Evolutionary conservation across 2,113 vertebrate species (phyloP), one percentile per base, ranked within the genome.

Genomic region (Abramis brama): DNA sequence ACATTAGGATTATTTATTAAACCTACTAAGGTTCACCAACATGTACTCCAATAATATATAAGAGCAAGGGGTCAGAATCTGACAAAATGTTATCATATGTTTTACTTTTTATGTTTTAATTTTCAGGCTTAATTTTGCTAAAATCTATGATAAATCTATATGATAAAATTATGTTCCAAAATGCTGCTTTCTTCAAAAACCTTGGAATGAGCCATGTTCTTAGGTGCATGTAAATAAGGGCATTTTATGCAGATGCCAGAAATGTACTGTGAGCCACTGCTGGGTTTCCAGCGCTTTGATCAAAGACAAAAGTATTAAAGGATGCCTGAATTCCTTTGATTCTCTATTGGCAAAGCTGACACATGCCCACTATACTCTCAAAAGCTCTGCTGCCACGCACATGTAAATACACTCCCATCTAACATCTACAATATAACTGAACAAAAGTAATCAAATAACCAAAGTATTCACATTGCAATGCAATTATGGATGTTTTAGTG

Each of bases 291-390:
- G 33, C 4, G 2, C 13, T 33, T 64, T 64, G 25, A 27, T 64
- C 27, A 68, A 19, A 74, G 6, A 13, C 19, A 73, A 25, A 83
- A 62, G 59, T 77, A 73, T 50, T 6, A 57, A 64, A 33, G 33
- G 6, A 36, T 43, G 66, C 27, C 43, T 84, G 59, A 43, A 76
- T 87, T 74, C 82, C 82, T 21, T 74, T 59, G 52, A 62, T 84
- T 84, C 25, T 79, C 47, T 12, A 11, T 59, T 6, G 25, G 13
- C 19, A 45, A 23, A 79, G 6, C 33, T 62, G 19, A 55, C 43
- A 12, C 19, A 6, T 2, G 15, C 43, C 19, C 25, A 3, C 27
- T 47, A 50, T 52, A 62, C 7, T n/a, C 36, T 13, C 30, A 52
- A 75, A 76, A 75, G 45, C 11, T 50, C 43, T 43, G 8, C 23